A percentile compares a stretch with the other conserved stretches of the same genome.
These are phyloP conservation scores for Brotula barbata DNA, from an alignment of 2,797 vertebrate species.

Conservation along the genomic window DNA sequence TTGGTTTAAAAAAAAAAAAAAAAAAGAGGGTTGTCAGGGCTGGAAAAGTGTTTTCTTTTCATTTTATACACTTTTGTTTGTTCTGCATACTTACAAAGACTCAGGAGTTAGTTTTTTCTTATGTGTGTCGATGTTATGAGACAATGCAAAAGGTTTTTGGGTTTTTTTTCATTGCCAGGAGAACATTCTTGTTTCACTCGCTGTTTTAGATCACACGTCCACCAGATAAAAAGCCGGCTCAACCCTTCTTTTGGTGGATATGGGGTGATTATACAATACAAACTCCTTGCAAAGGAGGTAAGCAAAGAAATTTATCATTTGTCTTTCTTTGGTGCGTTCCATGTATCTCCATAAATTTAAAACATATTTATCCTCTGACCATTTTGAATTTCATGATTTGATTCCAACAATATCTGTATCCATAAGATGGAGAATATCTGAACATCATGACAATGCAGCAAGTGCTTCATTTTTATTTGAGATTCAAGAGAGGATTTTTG, in stretches of 20 bases:
- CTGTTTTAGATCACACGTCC: slow-evolving; percentile 31
- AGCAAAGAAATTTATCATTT: slow-evolving; percentile 23
- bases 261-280: slow-evolving; percentile 14
- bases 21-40: slow-evolving; percentile 24
- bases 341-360: slow-evolving; percentile 35
- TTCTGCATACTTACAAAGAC: slow-evolving; percentile 58
- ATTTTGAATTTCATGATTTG: slow-evolving; percentile 21
- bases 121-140: slow-evolving; percentile 41
- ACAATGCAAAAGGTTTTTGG: slow-evolving; percentile 16
- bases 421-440: not conserved
- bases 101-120: slow-evolving; percentile 62
- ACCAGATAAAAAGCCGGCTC: slow-evolving; percentile 22
- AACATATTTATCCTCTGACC: slow-evolving; percentile 42
- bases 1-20: slow-evolving; percentile 28
- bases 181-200: slow-evolving; percentile 36
- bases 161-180: slow-evolving; percentile 23
- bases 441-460: not conserved
- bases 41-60: slow-evolving; percentile 53
- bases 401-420: slow-evolving; percentile 38
- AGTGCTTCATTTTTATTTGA: slow-evolving; percentile 26
- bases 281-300: slow-evolving; percentile 23
- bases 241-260: slow-evolving; percentile 22
- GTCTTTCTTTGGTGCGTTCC: not conserved
- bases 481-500: slow-evolving; percentile 33
- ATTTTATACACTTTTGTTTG: slow-evolving; percentile 36